Conservation (phyloP, 2,113 vertebrate species). For the Salminus brasiliensis region DNA sequence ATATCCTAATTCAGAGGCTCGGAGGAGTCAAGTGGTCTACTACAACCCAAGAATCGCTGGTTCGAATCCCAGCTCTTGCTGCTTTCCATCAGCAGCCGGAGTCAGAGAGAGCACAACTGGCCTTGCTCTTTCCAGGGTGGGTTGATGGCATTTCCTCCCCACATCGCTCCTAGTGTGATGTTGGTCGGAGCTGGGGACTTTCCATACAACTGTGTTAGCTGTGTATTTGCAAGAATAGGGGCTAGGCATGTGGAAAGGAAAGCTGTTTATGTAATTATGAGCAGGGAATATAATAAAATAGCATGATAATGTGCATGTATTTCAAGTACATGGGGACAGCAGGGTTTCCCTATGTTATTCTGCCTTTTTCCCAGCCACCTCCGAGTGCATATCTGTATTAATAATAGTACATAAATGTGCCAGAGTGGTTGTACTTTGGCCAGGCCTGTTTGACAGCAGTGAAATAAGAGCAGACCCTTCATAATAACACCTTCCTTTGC, state of each 20-base stretch:
- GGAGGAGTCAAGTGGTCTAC: too few relatives aligned
- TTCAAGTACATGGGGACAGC: background rate
- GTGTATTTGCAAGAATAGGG: background rate
- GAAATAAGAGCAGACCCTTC: background rate
- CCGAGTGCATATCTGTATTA: background rate
- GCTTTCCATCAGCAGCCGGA: too few relatives aligned
- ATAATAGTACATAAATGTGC: background rate
- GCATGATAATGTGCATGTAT: background rate
- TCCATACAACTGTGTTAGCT: too few relatives aligned
- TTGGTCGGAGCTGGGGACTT: too few relatives aligned
- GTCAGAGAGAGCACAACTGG: too few relatives aligned
- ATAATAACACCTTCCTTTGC: constrained; percentile 5
- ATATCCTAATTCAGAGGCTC: too few relatives aligned
- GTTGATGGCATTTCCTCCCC: too few relatives aligned
- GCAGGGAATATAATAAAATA: background rate
- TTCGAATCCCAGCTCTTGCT: too few relatives aligned
- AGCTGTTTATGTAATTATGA: background rate
- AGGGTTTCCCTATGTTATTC: background rate
- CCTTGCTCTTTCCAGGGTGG: too few relatives aligned
- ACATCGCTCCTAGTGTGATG: too few relatives aligned
- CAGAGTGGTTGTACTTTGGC: background rate
- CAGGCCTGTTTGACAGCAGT: constrained; percentile 13
- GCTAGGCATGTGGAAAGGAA: background rate
- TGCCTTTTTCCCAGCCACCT: background rate
- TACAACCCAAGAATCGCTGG: too few relatives aligned